Percentiles rank a stretch among this genome's conserved stretches.
phyloP scores from a whole-genome alignment of 1,140 invertebrate species.

The Schlechtendalia chinensis region DNA sequence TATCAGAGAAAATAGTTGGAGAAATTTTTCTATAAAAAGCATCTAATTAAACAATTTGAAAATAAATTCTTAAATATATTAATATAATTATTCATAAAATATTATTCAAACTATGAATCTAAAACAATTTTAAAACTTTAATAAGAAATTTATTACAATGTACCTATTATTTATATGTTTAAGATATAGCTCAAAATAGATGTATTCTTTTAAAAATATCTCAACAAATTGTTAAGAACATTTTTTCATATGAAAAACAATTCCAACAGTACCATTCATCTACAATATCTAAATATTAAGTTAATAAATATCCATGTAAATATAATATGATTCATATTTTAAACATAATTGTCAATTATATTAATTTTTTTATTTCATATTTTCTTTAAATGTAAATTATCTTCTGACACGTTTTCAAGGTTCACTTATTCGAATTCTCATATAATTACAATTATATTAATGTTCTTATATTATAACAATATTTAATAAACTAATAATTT shows the following conservation, averaged over 20 bases:
- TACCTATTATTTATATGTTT: neutral
- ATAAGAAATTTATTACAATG: neutral
- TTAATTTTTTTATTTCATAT: neutral
- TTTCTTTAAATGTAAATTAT: no score
- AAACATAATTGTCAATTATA: neutral
- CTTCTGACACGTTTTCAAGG: no score
- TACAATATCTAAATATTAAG: neutral
- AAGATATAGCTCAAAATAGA: neutral
- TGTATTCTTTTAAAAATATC: neutral
- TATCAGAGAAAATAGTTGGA: neutral
- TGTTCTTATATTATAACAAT: no score
- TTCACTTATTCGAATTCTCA: no score
- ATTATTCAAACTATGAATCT: no score
- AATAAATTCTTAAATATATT: no score
- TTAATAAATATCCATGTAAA: neutral
- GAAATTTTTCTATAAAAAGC: conserved; percentile 19
- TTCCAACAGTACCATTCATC: neutral
- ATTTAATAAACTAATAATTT: no score
- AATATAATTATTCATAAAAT: no score
- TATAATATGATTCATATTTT: neutral
- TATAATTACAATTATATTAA: no score
- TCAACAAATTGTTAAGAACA: neutral
- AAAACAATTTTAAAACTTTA: no score
- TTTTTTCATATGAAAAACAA: neutral
- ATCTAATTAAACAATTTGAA: neutral